phyloP scores from a whole-genome alignment of 2,797 vertebrate species.

The Lagodon rhomboides region DNA sequence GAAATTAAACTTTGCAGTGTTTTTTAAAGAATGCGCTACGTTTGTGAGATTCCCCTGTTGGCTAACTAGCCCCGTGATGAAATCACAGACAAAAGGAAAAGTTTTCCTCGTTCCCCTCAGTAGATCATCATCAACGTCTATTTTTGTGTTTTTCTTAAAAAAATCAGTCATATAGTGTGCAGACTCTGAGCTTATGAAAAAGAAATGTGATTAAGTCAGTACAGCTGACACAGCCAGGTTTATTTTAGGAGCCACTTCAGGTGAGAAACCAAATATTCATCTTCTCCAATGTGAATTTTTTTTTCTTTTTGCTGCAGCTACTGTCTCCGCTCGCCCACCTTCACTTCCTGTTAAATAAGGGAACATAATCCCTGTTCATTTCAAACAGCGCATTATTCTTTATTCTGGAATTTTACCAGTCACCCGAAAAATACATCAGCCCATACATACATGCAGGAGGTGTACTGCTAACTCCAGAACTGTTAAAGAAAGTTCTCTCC shows the following conservation, averaged over 20 bases:
- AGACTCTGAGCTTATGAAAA: constrained; percentile 30
- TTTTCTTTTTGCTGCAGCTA: constrained; percentile 2
- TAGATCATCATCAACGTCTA: constrained; percentile 16
- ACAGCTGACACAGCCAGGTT: constrained; percentile 31
- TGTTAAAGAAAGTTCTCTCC: neutral
- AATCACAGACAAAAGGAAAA: constrained; percentile 23
- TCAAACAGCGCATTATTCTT: constrained; percentile 7
- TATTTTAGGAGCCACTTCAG: constrained; percentile 52
- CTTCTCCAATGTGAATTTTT: constrained; percentile 21
- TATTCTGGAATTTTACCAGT: neutral
- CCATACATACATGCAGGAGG: neutral
- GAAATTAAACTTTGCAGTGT: constrained; percentile 75
- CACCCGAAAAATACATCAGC: neutral
- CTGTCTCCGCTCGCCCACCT: neutral
- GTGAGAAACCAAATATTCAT: constrained; percentile 40
- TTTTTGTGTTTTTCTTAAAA: constrained; percentile 27
- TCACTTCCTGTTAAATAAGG: constrained; percentile 23
- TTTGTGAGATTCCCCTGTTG: constrained; percentile 32
- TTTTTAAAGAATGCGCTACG: constrained; percentile 57
- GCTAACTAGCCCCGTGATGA: constrained; percentile 38
- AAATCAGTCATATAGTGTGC: neutral
- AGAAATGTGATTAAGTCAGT: constrained; percentile 38
- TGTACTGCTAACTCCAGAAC: neutral
- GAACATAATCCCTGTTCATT: constrained; percentile 18
- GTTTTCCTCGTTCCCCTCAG: constrained; percentile 12